Conservation (phyloP, 2,888 invertebrate species). For the Norana najaformis region DNA sequence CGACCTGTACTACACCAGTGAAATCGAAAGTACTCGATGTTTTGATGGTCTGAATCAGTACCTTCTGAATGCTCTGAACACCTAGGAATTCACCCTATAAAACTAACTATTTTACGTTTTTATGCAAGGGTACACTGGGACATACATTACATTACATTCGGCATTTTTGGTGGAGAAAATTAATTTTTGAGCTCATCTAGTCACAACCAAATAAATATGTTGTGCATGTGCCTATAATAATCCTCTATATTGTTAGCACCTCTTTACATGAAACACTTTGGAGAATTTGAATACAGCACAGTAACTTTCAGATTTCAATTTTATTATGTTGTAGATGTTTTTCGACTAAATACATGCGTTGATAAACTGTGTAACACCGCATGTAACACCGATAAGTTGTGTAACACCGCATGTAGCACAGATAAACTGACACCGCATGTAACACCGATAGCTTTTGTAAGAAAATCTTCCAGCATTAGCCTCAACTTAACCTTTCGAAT, state of each 20-base stretch:
- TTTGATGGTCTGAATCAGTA: neutral
- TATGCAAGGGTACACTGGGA: neutral
- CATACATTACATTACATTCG: no score
- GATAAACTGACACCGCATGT: no score
- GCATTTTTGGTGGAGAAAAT: neutral
- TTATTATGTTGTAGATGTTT: neutral
- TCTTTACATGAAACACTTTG: neutral
- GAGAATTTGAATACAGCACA: neutral
- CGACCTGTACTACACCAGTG: neutral
- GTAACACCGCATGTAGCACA: no score
- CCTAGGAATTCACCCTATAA: neutral
- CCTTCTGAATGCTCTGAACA: neutral
- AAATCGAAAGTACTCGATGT: neutral
- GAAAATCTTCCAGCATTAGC: no score
- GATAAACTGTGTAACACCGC: neutral
- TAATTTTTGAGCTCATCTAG: neutral
- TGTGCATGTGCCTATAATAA: neutral
- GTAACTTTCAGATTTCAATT: neutral
- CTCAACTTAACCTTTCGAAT: no score
- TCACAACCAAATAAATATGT: neutral
- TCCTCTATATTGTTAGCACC: neutral
- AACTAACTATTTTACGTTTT: neutral
- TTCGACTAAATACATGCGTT: neutral
- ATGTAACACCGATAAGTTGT: no score
- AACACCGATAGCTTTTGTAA: no score